Conservation (phyloP, 2,797 vertebrate genomes). For the Rousettus madagascariensis region DNA sequence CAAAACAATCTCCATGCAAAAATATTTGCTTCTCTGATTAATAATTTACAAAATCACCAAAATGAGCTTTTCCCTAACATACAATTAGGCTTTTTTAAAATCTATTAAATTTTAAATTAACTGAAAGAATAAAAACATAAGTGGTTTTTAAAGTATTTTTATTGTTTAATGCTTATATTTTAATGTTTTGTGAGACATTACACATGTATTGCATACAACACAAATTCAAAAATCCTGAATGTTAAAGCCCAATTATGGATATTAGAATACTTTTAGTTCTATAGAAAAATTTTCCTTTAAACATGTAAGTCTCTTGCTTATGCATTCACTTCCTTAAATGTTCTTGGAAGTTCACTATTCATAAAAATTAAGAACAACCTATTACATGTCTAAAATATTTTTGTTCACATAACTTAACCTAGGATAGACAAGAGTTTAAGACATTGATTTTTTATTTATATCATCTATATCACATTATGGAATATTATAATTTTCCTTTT, state of each 20-base stretch:
- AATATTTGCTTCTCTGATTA: not conserved
- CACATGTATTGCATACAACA: not conserved
- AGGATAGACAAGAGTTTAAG: not conserved
- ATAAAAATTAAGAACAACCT: not conserved
- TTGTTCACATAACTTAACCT: not conserved
- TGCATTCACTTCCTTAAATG: not conserved
- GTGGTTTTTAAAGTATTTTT: not conserved
- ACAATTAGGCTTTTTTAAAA: not conserved
- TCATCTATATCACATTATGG: not conserved
- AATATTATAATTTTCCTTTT: not conserved
- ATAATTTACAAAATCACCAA: not conserved
- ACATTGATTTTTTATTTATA: not conserved
- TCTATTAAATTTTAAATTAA: not conserved
- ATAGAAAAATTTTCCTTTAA: constrained; percentile 34
- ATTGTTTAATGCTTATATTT: not conserved
- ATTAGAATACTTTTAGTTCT: not conserved
- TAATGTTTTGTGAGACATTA: not conserved
- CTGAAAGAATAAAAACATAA: not conserved
- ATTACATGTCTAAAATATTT: not conserved
- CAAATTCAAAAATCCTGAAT: not conserved
- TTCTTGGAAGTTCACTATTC: not conserved
- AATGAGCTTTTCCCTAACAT: not conserved
- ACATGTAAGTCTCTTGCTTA: not conserved
- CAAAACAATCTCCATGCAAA: not conserved
- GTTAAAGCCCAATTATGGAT: not conserved